Percentiles rank a stretch among this genome's conserved stretches.
These are phyloP conservation scores for Acronicta alni DNA, from an alignment of 2,888 invertebrate genomes.

Conservation along the genomic window DNA sequence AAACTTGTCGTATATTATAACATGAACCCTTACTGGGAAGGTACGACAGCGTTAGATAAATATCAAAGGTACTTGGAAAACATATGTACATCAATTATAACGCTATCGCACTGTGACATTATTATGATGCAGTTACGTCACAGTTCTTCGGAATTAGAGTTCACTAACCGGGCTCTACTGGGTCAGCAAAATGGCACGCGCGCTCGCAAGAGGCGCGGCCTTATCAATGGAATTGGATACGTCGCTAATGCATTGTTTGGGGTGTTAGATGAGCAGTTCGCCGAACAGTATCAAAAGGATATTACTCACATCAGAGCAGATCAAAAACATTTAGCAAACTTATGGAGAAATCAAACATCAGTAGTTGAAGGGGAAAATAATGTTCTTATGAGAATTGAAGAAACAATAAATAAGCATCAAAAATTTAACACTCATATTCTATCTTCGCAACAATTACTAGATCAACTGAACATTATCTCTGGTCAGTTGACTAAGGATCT, in stretches of 20 bases:
- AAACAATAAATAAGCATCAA: neutral
- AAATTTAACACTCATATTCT: neutral
- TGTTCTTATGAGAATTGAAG: neutral
- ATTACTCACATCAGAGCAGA: too few relatives aligned
- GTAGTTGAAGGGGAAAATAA: neutral
- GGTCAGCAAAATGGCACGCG: too few relatives aligned
- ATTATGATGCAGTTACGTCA: too few relatives aligned
- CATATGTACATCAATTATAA: too few relatives aligned
- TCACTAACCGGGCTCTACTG: too few relatives aligned
- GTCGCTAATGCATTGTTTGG: conserved; percentile 4
- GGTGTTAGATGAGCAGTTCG: neutral
- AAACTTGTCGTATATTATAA: neutral
- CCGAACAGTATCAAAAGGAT: too few relatives aligned
- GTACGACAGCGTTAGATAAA: neutral
- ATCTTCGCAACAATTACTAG: neutral
- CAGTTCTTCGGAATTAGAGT: too few relatives aligned
- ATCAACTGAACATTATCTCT: neutral
- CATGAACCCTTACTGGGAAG: neutral
- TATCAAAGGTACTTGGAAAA: too few relatives aligned
- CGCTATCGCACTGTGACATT: too few relatives aligned
- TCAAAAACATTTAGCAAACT: neutral
- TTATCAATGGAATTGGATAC: conserved; percentile 1
- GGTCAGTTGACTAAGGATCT: neutral
- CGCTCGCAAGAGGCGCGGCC: neutral
- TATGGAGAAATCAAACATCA: conserved; percentile 4